Evolutionary conservation across 1,140 invertebrate species (phyloP).

Genomic region (Scaptomyza graminum): DNA sequence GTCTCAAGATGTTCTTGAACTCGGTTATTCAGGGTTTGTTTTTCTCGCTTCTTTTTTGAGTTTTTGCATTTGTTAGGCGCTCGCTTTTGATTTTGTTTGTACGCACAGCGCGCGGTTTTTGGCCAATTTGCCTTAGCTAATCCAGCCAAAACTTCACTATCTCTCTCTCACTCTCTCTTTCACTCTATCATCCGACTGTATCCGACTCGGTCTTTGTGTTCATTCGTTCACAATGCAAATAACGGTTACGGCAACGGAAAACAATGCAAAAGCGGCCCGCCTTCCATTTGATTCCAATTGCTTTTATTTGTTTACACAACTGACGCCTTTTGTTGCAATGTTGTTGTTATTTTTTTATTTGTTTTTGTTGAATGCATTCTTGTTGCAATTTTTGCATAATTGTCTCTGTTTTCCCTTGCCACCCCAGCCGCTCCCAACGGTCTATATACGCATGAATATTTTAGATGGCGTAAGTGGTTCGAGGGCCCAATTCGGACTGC

Average conservation of each 20-base stretch:
- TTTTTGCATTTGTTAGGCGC: background rate
- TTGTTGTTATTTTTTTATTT: constrained; percentile 7
- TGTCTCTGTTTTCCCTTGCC: constrained; percentile 1
- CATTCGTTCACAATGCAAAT: constrained; percentile 41
- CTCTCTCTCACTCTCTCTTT: background rate
- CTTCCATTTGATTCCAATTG: constrained; percentile 33
- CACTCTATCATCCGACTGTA: background rate
- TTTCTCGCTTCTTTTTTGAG: background rate
- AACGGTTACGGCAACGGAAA: constrained; percentile 17
- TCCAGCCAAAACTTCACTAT: background rate
- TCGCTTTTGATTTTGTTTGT: constrained; percentile 36
- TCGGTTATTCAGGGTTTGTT: background rate
- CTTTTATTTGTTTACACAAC: constrained; percentile 11
- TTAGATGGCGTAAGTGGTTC: constrained; percentile 37
- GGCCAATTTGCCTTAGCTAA: constrained; percentile 45
- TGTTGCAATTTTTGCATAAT: constrained; percentile 32
- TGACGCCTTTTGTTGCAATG: background rate
- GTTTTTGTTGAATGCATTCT: constrained; percentile 35
- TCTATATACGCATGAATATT: constrained; percentile 66
- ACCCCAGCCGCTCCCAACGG: background rate
- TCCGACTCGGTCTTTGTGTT: background rate
- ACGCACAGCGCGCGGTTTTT: constrained; percentile 20
- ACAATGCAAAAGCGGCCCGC: constrained; percentile 33
- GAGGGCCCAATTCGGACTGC: constrained; percentile 16
- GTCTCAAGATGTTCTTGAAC: background rate